Evolutionary conservation across 1,140 invertebrate species (phyloP), one percentile per base, ranked within the genome.

Genomic region (Aphelenchoides besseyi): DNA sequence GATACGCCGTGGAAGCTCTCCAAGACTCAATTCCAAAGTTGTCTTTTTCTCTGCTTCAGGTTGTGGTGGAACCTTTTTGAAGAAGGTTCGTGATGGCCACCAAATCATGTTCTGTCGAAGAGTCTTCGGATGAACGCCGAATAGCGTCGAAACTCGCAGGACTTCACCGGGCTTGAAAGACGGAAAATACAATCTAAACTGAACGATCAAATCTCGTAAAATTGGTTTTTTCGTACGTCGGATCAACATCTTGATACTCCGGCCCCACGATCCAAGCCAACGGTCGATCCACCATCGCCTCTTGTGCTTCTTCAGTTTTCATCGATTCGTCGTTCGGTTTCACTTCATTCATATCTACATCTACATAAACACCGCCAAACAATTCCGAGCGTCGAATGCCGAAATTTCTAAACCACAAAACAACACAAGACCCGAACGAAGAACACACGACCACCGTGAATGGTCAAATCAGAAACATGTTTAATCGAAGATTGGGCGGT

Each of bases 101-200:
- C 82, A 83, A 18, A 83, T 80, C 28, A 81, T 79, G 2, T 83
- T 79, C 23, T 74, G 62, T 8, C 69, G 63, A 0, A 76, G 69
- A 23, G 72, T 30, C 63, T 84, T 84, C 29, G 79, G 69, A 36
- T 79, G 75, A 2, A 71, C 52, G 2, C 74, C 81, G 62, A 84
- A 82, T n/a, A 83, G 53, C 1, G 79, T 71, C 0, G 81, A 82
- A 69, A 83, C 79, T 3, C 82, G 80, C 16, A 83, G 72, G n/a
- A 73, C 73, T 35, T 70, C 71, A 36, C 66, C 57, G 18, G 71
- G 72, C n/a, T 73, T 62, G 68, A 81, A 83, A 66, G 81, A 78
- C 18, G 79, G 74, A 41, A 83, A 83, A 59, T 71, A 80, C 9
- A 32, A 35, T 57, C 75, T 78, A 62, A 70, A 79, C 32, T 16